phyloP scores from a whole-genome alignment of 2,888 invertebrate genomes.

The Gymnoscelis rufifasciata region DNA sequence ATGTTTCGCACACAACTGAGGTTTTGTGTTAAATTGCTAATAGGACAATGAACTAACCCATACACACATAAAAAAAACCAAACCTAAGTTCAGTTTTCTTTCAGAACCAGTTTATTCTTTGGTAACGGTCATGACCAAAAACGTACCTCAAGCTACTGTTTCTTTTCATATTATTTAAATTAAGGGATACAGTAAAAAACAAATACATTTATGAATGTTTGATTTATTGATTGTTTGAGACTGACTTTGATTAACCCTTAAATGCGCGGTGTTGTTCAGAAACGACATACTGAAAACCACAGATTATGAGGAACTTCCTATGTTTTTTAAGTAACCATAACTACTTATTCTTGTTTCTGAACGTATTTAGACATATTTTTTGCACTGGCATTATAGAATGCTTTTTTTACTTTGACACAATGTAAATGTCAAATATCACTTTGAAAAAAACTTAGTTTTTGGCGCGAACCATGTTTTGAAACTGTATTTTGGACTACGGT shows the following conservation, averaged over 20 bases:
- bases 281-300: background rate
- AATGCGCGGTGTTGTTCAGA: background rate
- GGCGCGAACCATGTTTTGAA: background rate
- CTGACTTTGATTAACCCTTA: no score
- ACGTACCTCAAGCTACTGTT: conserved; percentile 9
- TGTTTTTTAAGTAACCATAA: background rate
- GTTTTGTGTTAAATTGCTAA: conserved; percentile 7
- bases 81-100: conserved; percentile 10
- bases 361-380: background rate
- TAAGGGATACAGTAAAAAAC: conserved; percentile 6
- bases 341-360: background rate
- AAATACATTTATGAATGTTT: conserved; percentile 8
- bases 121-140: conserved; percentile 17
- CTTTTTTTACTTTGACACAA: background rate
- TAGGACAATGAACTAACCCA: conserved; percentile 7
- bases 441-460: background rate
- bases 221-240: no score
- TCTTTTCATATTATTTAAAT: conserved; percentile 9
- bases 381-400: background rate
- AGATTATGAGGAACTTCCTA: background rate
- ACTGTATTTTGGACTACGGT: background rate
- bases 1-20: conserved; percentile 10
- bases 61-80: conserved; percentile 10
- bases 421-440: background rate
- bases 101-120: conserved; percentile 11